Evolutionary conservation across 2,113 vertebrate genomes (phyloP).

Genomic region (Brevimyrus niger): DNA sequence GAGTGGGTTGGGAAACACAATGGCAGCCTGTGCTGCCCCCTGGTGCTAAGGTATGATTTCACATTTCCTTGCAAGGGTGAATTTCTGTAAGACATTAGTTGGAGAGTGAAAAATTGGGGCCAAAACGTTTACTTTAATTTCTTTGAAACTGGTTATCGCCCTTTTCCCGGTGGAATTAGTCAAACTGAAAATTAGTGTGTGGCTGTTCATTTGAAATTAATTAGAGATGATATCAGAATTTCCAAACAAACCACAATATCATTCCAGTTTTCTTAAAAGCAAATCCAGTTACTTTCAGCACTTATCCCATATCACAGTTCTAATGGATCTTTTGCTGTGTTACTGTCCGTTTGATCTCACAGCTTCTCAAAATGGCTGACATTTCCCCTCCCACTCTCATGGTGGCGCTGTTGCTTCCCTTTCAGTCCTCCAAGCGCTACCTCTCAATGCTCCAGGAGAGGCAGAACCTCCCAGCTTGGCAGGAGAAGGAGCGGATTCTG

Average conservation of each 20-base stretch:
- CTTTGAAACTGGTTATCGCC: not conserved
- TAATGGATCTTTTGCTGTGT: not conserved
- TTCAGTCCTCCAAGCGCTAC: conserved; percentile 76
- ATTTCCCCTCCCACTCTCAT: not conserved
- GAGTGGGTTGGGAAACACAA: not conserved
- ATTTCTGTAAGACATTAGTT: not conserved
- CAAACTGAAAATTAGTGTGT: not conserved
- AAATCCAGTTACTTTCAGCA: not conserved
- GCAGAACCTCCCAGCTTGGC: conserved; percentile 84
- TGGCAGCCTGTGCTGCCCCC: no score
- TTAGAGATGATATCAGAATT: not conserved
- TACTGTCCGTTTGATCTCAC: not conserved
- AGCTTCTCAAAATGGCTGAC: not conserved
- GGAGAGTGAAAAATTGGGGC: not conserved
- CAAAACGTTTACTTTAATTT: not conserved
- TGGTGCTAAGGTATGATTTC: not conserved
- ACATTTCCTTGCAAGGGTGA: not conserved
- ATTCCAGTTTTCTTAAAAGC: not conserved
- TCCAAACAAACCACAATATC: not conserved
- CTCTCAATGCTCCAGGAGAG: conserved; percentile 79
- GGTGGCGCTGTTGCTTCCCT: conserved; percentile 18
- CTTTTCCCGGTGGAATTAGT: not conserved
- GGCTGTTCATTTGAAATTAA: not conserved
- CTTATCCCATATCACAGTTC: not conserved
- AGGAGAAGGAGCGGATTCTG: conserved; percentile 76